Evolutionary conservation across 2,888 invertebrate genomes (phyloP).

Genomic region (Penaeus monodon): DNA sequence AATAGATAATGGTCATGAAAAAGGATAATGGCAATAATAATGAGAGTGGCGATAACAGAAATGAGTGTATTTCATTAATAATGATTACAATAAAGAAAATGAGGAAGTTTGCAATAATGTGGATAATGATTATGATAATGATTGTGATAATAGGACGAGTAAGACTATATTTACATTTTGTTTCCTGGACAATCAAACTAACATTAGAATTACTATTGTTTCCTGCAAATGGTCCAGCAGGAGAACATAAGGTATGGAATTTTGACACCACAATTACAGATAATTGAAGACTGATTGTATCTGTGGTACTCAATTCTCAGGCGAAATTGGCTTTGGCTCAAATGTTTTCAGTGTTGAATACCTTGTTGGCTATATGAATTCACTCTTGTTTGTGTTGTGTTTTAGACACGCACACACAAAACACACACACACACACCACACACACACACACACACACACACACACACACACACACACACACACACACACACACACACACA

Average conservation of each 20-base stretch:
- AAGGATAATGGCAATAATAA: no score
- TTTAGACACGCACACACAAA: neutral
- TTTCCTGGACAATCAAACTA: no score
- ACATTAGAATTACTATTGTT: no score
- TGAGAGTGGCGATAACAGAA: no score
- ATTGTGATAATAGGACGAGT: no score
- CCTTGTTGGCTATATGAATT: neutral
- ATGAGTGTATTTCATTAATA: no score
- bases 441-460: slow-evolving; percentile 8
- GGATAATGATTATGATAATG: no score
- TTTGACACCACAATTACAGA: neutral
- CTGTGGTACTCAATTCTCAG: neutral
- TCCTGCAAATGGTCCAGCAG: neutral
- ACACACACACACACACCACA: slow-evolving; percentile 37
- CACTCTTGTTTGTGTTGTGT: neutral
- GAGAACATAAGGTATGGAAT: neutral
- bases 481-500: slow-evolving; percentile 36
- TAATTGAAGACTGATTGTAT: neutral
- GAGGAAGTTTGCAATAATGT: no score
- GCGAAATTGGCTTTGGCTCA: neutral
- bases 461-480: slow-evolving; percentile 39
- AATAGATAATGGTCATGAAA: no score
- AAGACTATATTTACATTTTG: no score
- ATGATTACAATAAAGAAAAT: no score
- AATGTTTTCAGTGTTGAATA: neutral